phyloP scores from a whole-genome alignment of 1,140 invertebrate species.

The Drosophila sturtevanti region DNA sequence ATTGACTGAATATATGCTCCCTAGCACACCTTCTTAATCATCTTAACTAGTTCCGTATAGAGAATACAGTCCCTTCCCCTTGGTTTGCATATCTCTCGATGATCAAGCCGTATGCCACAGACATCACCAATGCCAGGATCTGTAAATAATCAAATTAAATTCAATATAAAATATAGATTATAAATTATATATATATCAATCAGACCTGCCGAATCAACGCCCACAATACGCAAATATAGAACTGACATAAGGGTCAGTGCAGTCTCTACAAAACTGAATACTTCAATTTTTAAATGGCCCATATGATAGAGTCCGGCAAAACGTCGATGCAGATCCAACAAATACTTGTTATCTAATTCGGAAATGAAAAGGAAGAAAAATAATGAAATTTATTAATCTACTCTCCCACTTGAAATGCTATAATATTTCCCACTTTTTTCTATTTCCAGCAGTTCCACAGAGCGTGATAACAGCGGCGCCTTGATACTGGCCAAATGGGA shows the following conservation, averaged over 20 bases:
- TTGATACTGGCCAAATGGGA: constrained; percentile 88
- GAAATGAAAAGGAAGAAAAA: constrained; percentile 27
- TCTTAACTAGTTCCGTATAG: constrained; percentile 86
- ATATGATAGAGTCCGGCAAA: constrained; percentile 84
- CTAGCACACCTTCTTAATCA: constrained; percentile 84
- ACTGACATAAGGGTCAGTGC: constrained; percentile 87
- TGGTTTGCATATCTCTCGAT: constrained; percentile 89
- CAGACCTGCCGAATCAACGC: constrained; percentile 87
- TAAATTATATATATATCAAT: no score
- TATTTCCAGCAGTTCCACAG: constrained; percentile 85
- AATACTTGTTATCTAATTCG: constrained; percentile 85
- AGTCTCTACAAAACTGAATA: constrained; percentile 88
- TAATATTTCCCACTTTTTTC: constrained; percentile 84
- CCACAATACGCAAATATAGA: constrained; percentile 87
- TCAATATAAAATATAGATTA: no score
- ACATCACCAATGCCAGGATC: constrained; percentile 87
- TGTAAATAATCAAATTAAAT: constrained; percentile 65
- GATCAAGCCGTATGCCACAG: constrained; percentile 87
- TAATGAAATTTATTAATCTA: not conserved
- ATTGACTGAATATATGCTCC: constrained; percentile 20
- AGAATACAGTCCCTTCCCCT: constrained; percentile 86
- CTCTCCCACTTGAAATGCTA: not conserved
- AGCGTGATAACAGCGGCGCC: constrained; percentile 85
- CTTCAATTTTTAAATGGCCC: constrained; percentile 83
- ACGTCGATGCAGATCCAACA: constrained; percentile 85